Percentiles rank a stretch among this genome's conserved stretches.
Evolutionary conservation across 2,888 invertebrate genomes (phyloP).

Genomic region (Scaptodrosophila latifasciaeformis): DNA sequence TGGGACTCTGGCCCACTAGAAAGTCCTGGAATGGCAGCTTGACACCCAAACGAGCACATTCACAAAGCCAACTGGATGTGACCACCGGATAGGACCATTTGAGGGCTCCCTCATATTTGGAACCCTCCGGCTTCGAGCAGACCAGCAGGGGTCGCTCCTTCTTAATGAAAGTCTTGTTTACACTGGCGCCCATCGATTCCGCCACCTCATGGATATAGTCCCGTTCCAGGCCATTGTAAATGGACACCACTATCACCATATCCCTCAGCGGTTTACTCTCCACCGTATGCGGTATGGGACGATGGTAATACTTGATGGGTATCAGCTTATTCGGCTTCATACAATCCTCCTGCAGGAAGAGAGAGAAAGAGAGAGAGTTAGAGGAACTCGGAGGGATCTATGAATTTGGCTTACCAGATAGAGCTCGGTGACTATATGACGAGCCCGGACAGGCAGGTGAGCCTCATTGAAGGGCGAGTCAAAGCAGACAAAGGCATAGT

Average conservation of each 20-base stretch:
- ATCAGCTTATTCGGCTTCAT: constrained; percentile 78
- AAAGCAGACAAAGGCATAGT: constrained; percentile 81
- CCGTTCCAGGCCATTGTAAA: constrained; percentile 84
- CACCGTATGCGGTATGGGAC: constrained; percentile 78
- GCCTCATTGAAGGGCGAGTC: constrained; percentile 61
- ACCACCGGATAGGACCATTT: constrained; percentile 92
- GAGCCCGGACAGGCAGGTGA: constrained; percentile 60
- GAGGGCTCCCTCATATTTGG: constrained; percentile 87
- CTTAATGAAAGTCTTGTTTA: constrained; percentile 82
- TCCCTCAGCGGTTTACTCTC: constrained; percentile 78
- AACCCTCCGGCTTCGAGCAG: constrained; percentile 83
- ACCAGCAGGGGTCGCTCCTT: constrained; percentile 88
- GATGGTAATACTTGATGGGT: constrained; percentile 83
- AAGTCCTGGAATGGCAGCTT: constrained; percentile 78
- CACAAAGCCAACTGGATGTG: constrained; percentile 84
- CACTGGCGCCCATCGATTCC: constrained; percentile 82
- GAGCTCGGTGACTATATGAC: constrained; percentile 70
- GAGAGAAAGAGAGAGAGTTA: background rate
- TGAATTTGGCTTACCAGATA: constrained; percentile 62
- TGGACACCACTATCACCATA: constrained; percentile 87
- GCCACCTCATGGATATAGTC: constrained; percentile 83
- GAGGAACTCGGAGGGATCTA: background rate
- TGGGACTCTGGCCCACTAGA: constrained; percentile 78
- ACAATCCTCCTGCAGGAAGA: constrained; percentile 62
- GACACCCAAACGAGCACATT: constrained; percentile 78